Conservation (phyloP, 2,888 invertebrate species). For the Plagodis pulveraria region DNA sequence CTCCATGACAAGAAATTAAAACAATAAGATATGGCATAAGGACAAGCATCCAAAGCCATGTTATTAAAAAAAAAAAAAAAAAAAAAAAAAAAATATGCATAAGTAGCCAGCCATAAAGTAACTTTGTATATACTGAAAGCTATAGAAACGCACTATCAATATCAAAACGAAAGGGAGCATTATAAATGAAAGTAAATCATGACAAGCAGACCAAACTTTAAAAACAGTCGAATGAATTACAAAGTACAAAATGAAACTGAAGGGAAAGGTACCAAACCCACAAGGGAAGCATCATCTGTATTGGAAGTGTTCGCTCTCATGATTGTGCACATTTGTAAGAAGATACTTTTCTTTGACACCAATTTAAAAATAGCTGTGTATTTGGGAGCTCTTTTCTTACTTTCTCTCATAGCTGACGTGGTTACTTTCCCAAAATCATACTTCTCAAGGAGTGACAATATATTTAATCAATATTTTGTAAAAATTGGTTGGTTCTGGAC, state of each 20-base stretch:
- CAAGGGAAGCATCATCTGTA: conserved; percentile 93
- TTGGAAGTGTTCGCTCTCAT: conserved; percentile 92
- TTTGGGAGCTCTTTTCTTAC: conserved; percentile 91
- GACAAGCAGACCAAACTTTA: conserved; percentile 68
- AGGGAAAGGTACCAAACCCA: conserved; percentile 90
- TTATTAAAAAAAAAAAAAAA: too few species aligned
- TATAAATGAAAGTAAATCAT: conserved; percentile 54
- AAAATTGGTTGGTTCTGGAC: conserved; percentile 99
- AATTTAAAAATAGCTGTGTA: conserved; percentile 94
- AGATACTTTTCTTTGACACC: conserved; percentile 93
- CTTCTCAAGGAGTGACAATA: conserved; percentile 95
- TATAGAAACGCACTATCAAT: too few species aligned
- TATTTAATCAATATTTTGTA: conserved; percentile 97
- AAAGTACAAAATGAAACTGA: conserved; percentile 76
- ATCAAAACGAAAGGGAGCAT: too few species aligned
- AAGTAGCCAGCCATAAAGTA: too few species aligned
- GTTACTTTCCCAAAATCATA: conserved; percentile 93
- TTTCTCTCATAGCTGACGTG: conserved; percentile 94
- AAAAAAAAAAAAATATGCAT: too few species aligned
- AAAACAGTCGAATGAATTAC: conserved; percentile 75
- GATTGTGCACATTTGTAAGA: conserved; percentile 94
- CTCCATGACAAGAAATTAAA: too few species aligned
- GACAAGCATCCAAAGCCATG: too few species aligned
- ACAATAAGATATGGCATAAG: too few species aligned
- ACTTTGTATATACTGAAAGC: too few species aligned